Percentiles rank a stretch among this genome's conserved stretches.
phyloP scores from a whole-genome alignment of 2,888 invertebrate species.

The Dicyrtomina minuta region DNA sequence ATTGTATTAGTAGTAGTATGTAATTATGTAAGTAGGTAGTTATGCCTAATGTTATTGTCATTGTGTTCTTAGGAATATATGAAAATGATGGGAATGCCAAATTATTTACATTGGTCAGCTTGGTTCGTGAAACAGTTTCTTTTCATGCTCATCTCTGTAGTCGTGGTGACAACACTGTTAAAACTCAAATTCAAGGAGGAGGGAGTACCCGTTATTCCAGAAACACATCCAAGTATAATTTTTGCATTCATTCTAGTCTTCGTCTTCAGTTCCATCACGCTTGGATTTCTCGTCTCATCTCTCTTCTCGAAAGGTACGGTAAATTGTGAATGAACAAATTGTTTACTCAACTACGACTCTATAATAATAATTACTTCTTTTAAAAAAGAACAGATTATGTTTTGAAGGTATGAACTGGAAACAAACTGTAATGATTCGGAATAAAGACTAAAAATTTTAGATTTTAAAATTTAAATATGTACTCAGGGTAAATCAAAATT shows the following conservation, averaged over 20 bases:
- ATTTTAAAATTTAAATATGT: too few relatives aligned
- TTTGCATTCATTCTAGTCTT: conserved; percentile 73
- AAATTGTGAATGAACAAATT: too few relatives aligned
- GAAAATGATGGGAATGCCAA: conserved; percentile 86
- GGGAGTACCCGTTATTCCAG: conserved; percentile 67
- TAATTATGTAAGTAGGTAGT: too few relatives aligned
- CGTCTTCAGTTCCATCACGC: conserved; percentile 69
- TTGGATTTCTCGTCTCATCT: conserved; percentile 76
- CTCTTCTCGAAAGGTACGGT: conserved; percentile 73
- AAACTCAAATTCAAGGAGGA: conserved; percentile 42
- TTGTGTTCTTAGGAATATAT: conserved; percentile 72
- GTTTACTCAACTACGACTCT: too few relatives aligned
- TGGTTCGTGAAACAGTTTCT: conserved; percentile 80
- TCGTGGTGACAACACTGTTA: conserved; percentile 57
- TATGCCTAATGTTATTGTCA: too few relatives aligned
- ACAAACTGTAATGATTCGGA: too few relatives aligned
- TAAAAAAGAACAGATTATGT: too few relatives aligned
- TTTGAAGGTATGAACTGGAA: too few relatives aligned
- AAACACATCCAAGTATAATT: conserved; percentile 67
- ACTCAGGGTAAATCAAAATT: too few relatives aligned
- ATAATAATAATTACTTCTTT: too few relatives aligned
- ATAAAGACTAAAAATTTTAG: too few relatives aligned
- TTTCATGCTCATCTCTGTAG: conserved; percentile 66
- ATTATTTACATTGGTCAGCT: conserved; percentile 81
- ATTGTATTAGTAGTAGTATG: too few relatives aligned